A percentile compares a stretch with the other conserved stretches of the same genome.
phyloP scores from a whole-genome alignment of 2,888 invertebrate species.

The Ochropleura plecta region DNA sequence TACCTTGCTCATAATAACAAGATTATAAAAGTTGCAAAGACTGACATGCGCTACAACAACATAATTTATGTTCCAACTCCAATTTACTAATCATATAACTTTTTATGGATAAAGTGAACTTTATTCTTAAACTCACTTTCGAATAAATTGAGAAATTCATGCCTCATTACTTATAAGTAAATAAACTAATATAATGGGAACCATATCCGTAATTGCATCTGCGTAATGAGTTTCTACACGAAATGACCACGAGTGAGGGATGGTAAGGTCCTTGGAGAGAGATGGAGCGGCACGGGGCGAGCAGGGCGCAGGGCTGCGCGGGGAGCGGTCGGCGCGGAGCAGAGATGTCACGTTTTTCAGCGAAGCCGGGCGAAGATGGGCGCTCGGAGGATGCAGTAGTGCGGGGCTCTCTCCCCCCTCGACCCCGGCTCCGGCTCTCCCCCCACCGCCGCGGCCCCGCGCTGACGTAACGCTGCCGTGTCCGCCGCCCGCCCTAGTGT shows the following conservation, averaged over 20 bases:
- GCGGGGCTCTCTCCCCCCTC: conserved; percentile 77
- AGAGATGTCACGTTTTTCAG: conserved; percentile 87
- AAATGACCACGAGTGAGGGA: conserved; percentile 78
- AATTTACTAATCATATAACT: conserved; percentile 6
- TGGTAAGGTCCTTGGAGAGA: conserved; percentile 70
- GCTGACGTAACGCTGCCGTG: conserved; percentile 90
- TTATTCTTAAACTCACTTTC: conserved; percentile 1
- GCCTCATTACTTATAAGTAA: conserved; percentile 27
- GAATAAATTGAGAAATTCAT: conserved; percentile 14
- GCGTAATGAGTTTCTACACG: conserved; percentile 77
- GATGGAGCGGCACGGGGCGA: conserved; percentile 60
- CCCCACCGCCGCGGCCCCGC: conserved; percentile 80
- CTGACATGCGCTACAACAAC: background rate
- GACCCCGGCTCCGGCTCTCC: conserved; percentile 63
- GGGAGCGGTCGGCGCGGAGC: conserved; percentile 72
- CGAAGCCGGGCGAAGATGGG: conserved; percentile 84
- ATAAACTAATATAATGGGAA: conserved; percentile 48
- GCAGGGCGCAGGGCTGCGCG: conserved; percentile 60
- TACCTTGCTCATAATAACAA: background rate
- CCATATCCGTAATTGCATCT: conserved; percentile 69
- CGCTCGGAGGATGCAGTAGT: conserved; percentile 88
- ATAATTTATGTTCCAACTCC: background rate
- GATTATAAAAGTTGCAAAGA: conserved; percentile 3
- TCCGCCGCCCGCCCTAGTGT: conserved; percentile 89
- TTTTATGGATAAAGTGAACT: background rate